phyloP scores from a whole-genome alignment of 2,113 vertebrate species.

The Engystomops pustulosus region DNA sequence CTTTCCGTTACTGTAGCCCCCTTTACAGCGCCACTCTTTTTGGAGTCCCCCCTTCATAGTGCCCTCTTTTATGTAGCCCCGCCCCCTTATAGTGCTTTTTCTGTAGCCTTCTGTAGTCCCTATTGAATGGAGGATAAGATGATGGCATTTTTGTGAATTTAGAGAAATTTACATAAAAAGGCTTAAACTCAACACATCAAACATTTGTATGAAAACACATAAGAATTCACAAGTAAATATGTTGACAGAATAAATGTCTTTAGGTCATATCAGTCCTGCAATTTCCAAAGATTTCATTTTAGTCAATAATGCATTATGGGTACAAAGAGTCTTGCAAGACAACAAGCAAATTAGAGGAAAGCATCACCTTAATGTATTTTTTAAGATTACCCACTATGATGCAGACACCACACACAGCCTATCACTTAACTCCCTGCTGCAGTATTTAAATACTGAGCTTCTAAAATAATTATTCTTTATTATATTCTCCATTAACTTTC shows the following conservation, averaged over 20 bases:
- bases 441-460: slow-evolving; percentile 37
- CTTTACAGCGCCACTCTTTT: no score
- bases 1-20: no score
- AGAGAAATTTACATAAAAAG: background rate
- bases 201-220: background rate
- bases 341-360: slow-evolving; percentile 1
- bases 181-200: background rate
- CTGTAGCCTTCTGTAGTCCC: no score
- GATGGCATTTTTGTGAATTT: no score
- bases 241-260: background rate
- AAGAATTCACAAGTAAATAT: no score
- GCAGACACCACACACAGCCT: background rate
- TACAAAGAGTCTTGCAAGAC: background rate
- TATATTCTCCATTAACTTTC: slow-evolving; percentile 53
- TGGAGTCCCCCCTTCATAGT: no score
- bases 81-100: no score
- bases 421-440: slow-evolving; percentile 42
- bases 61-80: no score
- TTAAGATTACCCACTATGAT: slow-evolving; percentile 42
- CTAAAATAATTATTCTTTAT: slow-evolving; percentile 52
- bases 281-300: background rate
- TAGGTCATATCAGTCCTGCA: background rate
- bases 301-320: background rate
- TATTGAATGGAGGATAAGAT: no score
- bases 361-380: slow-evolving; percentile 36